These are phyloP conservation scores for Hemithea aestivaria DNA, from an alignment of 2,888 invertebrate genomes.

Conservation along the genomic window DNA sequence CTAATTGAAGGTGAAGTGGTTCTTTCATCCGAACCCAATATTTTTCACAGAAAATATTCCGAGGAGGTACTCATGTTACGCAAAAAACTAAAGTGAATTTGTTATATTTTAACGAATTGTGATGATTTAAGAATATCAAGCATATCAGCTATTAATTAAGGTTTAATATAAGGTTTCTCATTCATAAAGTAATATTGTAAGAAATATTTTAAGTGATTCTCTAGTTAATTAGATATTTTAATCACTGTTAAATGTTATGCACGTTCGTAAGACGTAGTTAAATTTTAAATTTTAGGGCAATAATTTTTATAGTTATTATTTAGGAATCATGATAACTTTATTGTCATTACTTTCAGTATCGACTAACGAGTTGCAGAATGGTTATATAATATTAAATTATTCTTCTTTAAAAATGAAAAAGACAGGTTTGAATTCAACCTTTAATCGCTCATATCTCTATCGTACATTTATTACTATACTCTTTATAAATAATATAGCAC, in stretches of 20 bases:
- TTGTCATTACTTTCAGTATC: slow-evolving; percentile 23
- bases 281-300: slow-evolving; percentile 61
- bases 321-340: slow-evolving; percentile 16
- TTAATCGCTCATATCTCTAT: no score
- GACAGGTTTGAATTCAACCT: no score
- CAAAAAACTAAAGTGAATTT: no score
- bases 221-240: slow-evolving; percentile 68
- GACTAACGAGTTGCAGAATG: no score
- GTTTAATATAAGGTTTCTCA: slow-evolving; percentile 48
- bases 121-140: slow-evolving; percentile 70
- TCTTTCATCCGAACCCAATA: neutral
- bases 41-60: neutral
- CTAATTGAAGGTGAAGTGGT: slow-evolving; percentile 3
- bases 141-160: slow-evolving; percentile 62
- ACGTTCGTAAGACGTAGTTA: slow-evolving; percentile 66
- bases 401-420: no score
- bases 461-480: slow-evolving; percentile 4
- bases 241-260: slow-evolving; percentile 80
- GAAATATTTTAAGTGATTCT: slow-evolving; percentile 41
- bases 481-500: no score
- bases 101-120: slow-evolving; percentile 39
- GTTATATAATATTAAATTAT: no score
- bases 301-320: slow-evolving; percentile 58
- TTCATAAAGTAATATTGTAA: slow-evolving; percentile 43
- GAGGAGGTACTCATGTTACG: no score